These are phyloP conservation scores for Parazoanthus swiftii DNA, from an alignment of 92 coral and sea anemone species.

Conservation along the genomic window DNA sequence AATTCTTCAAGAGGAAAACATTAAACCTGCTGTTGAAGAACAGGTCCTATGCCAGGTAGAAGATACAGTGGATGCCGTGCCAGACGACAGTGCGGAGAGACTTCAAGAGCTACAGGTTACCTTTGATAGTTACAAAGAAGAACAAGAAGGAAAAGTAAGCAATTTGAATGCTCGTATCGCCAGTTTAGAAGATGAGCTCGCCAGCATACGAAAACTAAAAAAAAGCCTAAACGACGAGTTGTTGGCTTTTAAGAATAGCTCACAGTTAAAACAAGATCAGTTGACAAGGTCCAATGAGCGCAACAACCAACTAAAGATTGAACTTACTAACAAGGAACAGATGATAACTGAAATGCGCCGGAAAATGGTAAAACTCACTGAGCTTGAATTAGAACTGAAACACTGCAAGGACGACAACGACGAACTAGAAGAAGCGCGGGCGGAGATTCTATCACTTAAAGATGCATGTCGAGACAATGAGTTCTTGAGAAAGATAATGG, in stretches of 20 bases:
- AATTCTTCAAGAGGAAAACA: slow-evolving; percentile 2
- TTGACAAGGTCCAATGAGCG: slow-evolving; percentile 51
- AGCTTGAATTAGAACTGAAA: slow-evolving; percentile 19
- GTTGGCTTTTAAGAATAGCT: slow-evolving; percentile 20
- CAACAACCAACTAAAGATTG: slow-evolving; percentile 64
- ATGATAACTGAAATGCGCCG: slow-evolving; percentile 55
- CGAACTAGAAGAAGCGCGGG: slow-evolving; percentile 2
- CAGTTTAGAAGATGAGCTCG: slow-evolving; percentile 21
- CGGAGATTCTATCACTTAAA: slow-evolving; percentile 13
- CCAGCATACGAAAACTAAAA: slow-evolving; percentile 10
- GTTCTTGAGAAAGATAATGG: slow-evolving; percentile 28
- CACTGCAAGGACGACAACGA: slow-evolving; percentile 3
- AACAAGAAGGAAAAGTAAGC: slow-evolving; percentile 1
- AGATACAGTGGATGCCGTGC: slow-evolving; percentile 31
- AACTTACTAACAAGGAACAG: slow-evolving; percentile 66
- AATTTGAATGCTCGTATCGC: not conserved
- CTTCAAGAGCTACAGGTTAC: slow-evolving; percentile 4
- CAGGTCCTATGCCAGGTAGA: slow-evolving; percentile 1
- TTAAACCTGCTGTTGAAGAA: slow-evolving; percentile 10
- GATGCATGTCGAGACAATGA: slow-evolving; percentile 20
- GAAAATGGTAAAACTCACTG: slow-evolving; percentile 33
- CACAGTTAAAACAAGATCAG: slow-evolving; percentile 30
- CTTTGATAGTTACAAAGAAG: slow-evolving; percentile 20
- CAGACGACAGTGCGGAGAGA: not conserved
- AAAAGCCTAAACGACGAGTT: slow-evolving; percentile 29